Base-by-base conservation (phyloP, 2,113 vertebrate species). In the Miniopterus natalensis region DNA sequence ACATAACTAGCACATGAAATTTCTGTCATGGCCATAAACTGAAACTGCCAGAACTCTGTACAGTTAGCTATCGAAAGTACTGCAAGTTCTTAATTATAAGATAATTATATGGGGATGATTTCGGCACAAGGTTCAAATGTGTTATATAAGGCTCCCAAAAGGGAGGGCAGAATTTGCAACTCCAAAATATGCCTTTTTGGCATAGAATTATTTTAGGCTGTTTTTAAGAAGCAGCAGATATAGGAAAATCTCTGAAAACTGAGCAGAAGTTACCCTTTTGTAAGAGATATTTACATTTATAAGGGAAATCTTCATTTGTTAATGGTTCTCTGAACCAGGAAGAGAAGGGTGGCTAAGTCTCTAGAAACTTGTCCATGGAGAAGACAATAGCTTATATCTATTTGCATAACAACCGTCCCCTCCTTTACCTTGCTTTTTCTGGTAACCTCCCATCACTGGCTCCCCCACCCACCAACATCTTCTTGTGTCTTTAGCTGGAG, bases 1-100 rank as follows among this genome's bases (percentile, higher is more conserved):
- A 92, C 11, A 65, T 51, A 88, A 91, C 86, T 91, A 93, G 49
- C 25, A 74, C 21, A 31, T 81, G 53, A 92, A 86, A 70, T 15
- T 77, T 88, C 66, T 75, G 55, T 85, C 74, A 68, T 73, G 80
- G 86, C 27, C 1, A 1, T 86, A 79, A 90, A 91, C 66, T 45
- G 57, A 47, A 71, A 51, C 45, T 61, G 21, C 40, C 3, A 0
- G 10, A 84, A 66, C 65, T 79, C 29, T 53, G 6, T 74, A 6
- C 66, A 84, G 25, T 73, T 49, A 88, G 51, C 88, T 83, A 59
- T 21, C 57, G 57, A 78, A 91, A 77, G 6, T 61, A 55, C 47
- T 86, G 23, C 29, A 74, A 66, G 5, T 12, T 31, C n/a, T 92
- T 96, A 57, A 84, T 80, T 80, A 61, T 77, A 80, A 55, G 18